phyloP scores from a whole-genome alignment of 2,113 vertebrate genomes.

The Grantiella picta region DNA sequence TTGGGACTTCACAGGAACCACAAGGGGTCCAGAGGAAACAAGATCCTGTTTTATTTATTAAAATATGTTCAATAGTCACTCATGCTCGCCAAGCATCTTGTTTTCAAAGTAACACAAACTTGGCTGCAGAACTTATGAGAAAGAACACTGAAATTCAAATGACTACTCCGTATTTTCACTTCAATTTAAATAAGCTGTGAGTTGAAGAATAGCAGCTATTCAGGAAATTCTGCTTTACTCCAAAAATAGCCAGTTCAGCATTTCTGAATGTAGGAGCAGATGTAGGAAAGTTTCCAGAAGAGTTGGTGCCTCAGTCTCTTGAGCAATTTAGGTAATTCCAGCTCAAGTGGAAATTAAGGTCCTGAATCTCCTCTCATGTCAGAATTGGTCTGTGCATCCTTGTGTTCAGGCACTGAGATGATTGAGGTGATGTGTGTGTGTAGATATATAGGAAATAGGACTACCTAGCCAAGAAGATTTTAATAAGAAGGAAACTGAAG shows the following conservation, averaged over 20 bases:
- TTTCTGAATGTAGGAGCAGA: background rate
- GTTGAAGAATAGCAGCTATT: background rate
- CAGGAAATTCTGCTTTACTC: background rate
- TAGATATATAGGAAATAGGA: background rate
- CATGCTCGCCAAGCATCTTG: rapidly evolving
- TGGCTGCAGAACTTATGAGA: background rate
- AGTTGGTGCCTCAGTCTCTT: background rate
- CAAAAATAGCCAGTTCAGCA: background rate
- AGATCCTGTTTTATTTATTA: background rate
- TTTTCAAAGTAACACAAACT: background rate
- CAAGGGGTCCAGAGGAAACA: background rate
- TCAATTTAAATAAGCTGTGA: background rate
- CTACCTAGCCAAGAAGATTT: background rate
- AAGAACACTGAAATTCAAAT: background rate
- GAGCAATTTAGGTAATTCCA: background rate
- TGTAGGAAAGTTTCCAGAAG: background rate
- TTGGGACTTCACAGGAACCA: background rate
- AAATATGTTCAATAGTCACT: background rate
- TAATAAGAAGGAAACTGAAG: background rate
- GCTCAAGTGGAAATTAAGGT: background rate
- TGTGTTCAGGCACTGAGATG: background rate
- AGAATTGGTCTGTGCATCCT: background rate
- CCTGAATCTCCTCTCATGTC: background rate
- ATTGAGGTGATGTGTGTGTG: background rate
- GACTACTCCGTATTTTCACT: background rate